Evolutionary conservation across 1,140 invertebrate genomes (phyloP).

Genomic region (Diachasmimorpha longicaudata): DNA sequence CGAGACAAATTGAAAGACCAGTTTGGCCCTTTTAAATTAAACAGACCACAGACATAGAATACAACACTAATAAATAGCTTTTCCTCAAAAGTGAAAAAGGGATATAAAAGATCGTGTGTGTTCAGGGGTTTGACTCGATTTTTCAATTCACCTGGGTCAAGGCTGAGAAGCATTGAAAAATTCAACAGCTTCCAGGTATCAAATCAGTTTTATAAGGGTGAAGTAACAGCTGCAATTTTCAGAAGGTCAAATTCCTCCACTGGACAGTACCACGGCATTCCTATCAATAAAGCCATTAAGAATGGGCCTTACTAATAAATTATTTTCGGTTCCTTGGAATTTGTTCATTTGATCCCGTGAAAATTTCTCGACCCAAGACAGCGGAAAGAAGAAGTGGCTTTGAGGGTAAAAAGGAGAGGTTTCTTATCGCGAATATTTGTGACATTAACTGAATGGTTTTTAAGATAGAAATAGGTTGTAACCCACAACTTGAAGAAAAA

Average conservation of each 20-base stretch:
- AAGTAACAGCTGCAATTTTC: constrained; percentile 3
- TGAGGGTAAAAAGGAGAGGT: background rate
- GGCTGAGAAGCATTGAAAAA: background rate
- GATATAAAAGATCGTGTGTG: background rate
- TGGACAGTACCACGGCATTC: background rate
- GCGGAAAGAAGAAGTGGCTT: background rate
- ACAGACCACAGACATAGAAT: background rate
- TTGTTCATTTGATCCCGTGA: background rate
- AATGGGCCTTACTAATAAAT: background rate
- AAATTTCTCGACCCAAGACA: background rate
- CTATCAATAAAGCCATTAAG: constrained; percentile 20
- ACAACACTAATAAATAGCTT: background rate
- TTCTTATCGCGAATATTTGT: no score
- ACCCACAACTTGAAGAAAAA: background rate
- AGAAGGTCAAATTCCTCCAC: constrained; percentile 12
- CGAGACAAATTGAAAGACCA: background rate
- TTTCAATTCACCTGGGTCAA: constrained; percentile 2
- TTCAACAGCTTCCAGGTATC: background rate
- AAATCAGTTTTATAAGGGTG: constrained; percentile 2
- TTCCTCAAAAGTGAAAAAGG: background rate
- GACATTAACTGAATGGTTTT: background rate
- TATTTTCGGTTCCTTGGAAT: background rate
- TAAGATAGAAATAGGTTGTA: background rate
- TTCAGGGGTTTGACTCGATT: background rate
- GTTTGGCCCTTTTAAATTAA: background rate